Evolutionary conservation across 2,797 vertebrate genomes (phyloP).

Genomic region (Hemibagrus guttatus): DNA sequence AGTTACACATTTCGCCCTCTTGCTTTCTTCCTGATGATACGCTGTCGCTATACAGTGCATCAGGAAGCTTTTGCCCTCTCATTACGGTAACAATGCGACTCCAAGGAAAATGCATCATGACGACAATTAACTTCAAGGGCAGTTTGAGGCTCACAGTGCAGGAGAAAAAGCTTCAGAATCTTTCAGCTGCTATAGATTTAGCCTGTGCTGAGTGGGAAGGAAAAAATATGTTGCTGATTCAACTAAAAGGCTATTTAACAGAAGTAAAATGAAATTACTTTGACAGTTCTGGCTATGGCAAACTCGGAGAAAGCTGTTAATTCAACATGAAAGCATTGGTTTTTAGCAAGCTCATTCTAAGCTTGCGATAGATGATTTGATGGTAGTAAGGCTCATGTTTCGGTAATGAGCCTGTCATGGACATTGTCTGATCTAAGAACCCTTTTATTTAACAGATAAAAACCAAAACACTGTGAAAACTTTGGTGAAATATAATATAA

Average conservation of each 20-base stretch:
- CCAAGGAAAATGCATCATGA: conserved; percentile 61
- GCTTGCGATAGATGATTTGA: background rate
- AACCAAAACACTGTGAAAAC: background rate
- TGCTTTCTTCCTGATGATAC: conserved; percentile 34
- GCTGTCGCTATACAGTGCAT: conserved; percentile 63
- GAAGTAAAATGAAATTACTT: conserved; percentile 61
- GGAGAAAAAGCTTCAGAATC: conserved; percentile 21
- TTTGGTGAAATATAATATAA: background rate
- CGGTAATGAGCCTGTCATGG: background rate
- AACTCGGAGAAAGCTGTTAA: conserved; percentile 12
- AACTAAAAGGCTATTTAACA: conserved; percentile 60
- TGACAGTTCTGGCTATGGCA: conserved; percentile 46
- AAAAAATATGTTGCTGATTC: conserved; percentile 66
- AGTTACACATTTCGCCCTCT: conserved; percentile 14
- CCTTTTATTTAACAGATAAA: background rate
- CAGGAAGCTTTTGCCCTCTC: conserved; percentile 67
- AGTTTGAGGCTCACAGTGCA: conserved; percentile 54
- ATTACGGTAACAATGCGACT: conserved; percentile 57
- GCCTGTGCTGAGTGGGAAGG: conserved; percentile 63
- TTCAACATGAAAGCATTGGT: conserved; percentile 18
- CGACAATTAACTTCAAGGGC: conserved; percentile 72
- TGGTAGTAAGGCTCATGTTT: background rate
- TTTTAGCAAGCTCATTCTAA: background rate
- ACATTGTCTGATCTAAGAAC: conserved; percentile 19
- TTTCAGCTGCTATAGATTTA: conserved; percentile 20